Base-by-base conservation (phyloP, 2,113 vertebrate species). In the Rhizomys pruinosus region DNA sequence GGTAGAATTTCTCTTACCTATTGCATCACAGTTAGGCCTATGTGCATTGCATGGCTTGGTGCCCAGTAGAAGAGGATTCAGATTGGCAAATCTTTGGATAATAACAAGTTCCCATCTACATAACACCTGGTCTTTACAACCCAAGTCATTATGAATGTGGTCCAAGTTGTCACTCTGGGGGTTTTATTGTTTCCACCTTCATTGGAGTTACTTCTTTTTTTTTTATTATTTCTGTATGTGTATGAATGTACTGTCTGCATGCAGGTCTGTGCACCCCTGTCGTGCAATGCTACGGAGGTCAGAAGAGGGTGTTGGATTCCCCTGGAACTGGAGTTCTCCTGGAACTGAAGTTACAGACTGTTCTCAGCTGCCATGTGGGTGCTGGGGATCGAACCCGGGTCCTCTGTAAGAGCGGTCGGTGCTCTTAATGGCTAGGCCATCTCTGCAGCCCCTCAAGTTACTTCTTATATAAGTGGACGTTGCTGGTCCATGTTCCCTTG, bases 111-210 rank as follows among this genome's bases (percentile, higher is more conserved):
- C 96, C 97, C 97, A 97, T 98, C 98, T 98, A 97, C 98, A 97
- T 97, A 98, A 98, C 98, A 98, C 98, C 98, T 98, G 98, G 98
- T 98, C 98, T 97, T 97, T 98, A 98, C 97, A 98, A 97, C 98
- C 97, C 97, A 97, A 97, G 97, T 98, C 98, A 98, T 98, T 98
- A 98, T 95, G 97, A 98, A 97, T 97, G 95, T 97, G 96, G 97
- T 98, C 98, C 98, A 98, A 98, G 88, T 97, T 98, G 97, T 97
- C 97, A 97, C 96, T 98, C 97, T 97, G 92, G 96, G 76, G 12
- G 84, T 96, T 98, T 98, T 98, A 97, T 98, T 97, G 97, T 98
- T 98, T 97, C 92, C 92, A 95, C 94, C 95, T 96, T 97, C 94
- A 92, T 94, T 52, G 57, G 88, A 95, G 72, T 84, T 91, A 79